Conservation (phyloP, 2,113 vertebrate genomes). For the Carassius carassius region DNA sequence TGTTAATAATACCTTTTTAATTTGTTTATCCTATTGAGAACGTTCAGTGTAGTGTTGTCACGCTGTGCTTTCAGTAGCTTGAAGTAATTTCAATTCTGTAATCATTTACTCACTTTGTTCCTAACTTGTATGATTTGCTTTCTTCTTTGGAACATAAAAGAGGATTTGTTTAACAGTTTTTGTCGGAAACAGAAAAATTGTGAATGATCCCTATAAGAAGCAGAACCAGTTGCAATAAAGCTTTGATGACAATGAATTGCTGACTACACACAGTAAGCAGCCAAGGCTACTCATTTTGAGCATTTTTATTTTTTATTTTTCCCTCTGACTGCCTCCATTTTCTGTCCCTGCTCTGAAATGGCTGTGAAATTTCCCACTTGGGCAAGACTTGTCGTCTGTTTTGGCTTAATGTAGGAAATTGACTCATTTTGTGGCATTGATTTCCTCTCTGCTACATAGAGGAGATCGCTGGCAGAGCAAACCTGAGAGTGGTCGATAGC, state of each 20-base stretch:
- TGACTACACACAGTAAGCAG: neutral
- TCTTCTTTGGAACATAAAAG: neutral
- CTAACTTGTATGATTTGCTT: neutral
- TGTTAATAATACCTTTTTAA: neutral
- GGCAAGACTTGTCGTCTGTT: conserved; percentile 60
- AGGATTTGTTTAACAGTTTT: neutral
- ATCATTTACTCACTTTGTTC: neutral
- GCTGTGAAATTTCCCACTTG: conserved; percentile 62
- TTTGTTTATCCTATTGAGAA: too few relatives aligned
- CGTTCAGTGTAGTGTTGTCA: neutral
- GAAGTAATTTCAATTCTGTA: neutral
- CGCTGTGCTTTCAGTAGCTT: neutral
- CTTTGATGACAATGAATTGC: neutral
- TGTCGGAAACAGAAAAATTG: neutral
- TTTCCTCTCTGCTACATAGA: conserved; percentile 67
- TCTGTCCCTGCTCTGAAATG: conserved; percentile 48
- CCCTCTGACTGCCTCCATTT: conserved; percentile 35
- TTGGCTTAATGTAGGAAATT: conserved; percentile 63
- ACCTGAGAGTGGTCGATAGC: conserved; percentile 47
- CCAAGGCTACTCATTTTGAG: neutral
- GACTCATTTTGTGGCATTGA: conserved; percentile 67
- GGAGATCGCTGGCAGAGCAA: conserved; percentile 58
- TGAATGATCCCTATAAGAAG: neutral
- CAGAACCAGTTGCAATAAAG: conserved; percentile 1
- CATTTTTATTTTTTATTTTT: neutral